phyloP scores from a whole-genome alignment of 1,140 invertebrate genomes.

The Acromyrmex heyeri region DNA sequence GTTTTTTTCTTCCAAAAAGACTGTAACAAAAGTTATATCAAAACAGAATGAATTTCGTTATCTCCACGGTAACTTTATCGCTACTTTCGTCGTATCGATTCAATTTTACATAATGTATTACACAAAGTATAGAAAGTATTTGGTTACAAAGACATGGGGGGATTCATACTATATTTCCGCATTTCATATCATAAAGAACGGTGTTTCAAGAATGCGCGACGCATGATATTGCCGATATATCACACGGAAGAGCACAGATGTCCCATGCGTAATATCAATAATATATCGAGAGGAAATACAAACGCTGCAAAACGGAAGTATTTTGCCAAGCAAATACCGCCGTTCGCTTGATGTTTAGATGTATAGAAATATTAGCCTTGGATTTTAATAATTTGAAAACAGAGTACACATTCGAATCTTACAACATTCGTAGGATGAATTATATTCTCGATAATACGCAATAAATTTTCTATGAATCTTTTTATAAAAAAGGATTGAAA shows the following conservation, averaged over 20 bases:
- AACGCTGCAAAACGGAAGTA: slow-evolving; percentile 42
- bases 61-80: slow-evolving; percentile 2
- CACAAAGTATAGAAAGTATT: neutral
- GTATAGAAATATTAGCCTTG: slow-evolving; percentile 4
- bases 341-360: slow-evolving; percentile 47
- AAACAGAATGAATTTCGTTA: slow-evolving; percentile 32
- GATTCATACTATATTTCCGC: slow-evolving; percentile 17
- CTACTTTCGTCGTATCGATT: neutral
- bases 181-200: slow-evolving; percentile 25
- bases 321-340: slow-evolving; percentile 51
- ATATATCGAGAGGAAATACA: slow-evolving; percentile 34
- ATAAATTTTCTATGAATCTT: neutral
- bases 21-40: slow-evolving; percentile 14
- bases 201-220: slow-evolving; percentile 18
- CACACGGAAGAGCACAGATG: slow-evolving; percentile 39
- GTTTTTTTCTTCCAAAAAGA: neutral
- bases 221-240: slow-evolving; percentile 64
- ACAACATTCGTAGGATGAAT: neutral
- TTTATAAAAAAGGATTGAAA: neutral
- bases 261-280: slow-evolving; percentile 65
- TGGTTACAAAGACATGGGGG: neutral
- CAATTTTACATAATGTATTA: slow-evolving; percentile 36
- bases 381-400: slow-evolving; percentile 35
- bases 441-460: neutral
- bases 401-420: neutral